phyloP scores from a whole-genome alignment of 1,140 invertebrate species.

The Pogonomyrmex californicus region DNA sequence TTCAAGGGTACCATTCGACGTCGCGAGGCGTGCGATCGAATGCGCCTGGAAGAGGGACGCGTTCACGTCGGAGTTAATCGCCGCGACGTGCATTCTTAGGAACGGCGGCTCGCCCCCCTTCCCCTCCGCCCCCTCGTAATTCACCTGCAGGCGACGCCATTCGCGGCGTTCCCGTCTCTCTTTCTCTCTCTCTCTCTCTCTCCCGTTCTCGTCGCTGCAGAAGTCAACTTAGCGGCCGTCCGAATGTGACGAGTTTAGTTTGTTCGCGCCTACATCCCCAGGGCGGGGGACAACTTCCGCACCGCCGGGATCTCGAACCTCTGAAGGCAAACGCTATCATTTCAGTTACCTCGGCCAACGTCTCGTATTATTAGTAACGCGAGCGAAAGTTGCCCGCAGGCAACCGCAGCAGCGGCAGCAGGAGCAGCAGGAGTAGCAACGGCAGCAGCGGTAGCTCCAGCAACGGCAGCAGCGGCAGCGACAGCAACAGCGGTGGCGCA shows the following conservation, averaged over 20 bases:
- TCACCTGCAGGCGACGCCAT: conserved; percentile 3
- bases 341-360: conserved; percentile 13
- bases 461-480: neutral
- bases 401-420: neutral
- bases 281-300: conserved; percentile 33
- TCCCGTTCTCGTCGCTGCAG: neutral
- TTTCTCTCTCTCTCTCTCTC: neutral
- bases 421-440: too few species aligned
- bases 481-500: neutral
- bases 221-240: conserved; percentile 29
- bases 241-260: conserved; percentile 47
- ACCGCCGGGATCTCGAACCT: conserved; percentile 28
- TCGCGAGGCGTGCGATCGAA: neutral
- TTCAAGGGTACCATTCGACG: neutral
- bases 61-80: conserved; percentile 4
- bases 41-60: neutral
- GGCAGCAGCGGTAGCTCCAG: too few species aligned
- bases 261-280: conserved; percentile 31
- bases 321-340: conserved; percentile 31
- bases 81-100: neutral
- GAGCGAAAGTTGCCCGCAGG: conserved; percentile 36
- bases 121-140: neutral
- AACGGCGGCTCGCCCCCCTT: neutral
- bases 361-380: conserved; percentile 42
- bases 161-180: neutral